Conservation (phyloP, 2,113 vertebrate genomes). For the Physeter macrocephalus region DNA sequence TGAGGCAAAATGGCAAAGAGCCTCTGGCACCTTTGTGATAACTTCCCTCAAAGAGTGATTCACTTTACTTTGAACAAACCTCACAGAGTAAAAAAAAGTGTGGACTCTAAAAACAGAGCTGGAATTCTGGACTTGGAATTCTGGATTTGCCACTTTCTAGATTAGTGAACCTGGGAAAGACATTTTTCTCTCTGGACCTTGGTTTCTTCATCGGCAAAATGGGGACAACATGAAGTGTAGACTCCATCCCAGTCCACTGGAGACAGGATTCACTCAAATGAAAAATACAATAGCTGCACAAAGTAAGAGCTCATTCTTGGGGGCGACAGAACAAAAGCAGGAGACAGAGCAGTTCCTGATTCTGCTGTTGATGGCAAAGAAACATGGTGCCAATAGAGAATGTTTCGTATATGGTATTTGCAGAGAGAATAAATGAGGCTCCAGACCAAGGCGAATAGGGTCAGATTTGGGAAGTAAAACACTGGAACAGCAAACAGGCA, state of each 20-base stretch:
- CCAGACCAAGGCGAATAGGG: not conserved
- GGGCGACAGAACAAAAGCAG: not conserved
- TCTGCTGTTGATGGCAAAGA: not conserved
- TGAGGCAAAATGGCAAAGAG: not conserved
- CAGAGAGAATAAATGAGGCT: not conserved
- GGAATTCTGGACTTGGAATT: not conserved
- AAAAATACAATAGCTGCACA: not conserved
- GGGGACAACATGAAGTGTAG: not conserved
- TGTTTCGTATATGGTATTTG: not conserved
- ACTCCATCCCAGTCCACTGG: not conserved
- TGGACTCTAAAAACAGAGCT: not conserved
- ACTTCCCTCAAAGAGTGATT: not conserved
- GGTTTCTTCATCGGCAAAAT: conserved; percentile 2
- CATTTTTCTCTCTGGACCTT: not conserved
- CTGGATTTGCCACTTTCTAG: not conserved
- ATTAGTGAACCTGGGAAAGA: not conserved
- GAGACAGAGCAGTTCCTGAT: not conserved
- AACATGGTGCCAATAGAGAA: not conserved
- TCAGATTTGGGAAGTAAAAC: not conserved
- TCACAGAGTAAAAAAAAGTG: not conserved
- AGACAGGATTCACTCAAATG: not conserved
- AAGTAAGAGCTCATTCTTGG: not conserved
- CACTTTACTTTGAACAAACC: not conserved
- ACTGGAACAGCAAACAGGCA: not conserved
- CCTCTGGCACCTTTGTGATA: not conserved